These are phyloP conservation scores for Collichthys lucidus DNA, from an alignment of 2,113 vertebrate genomes.

Conservation along the genomic window DNA sequence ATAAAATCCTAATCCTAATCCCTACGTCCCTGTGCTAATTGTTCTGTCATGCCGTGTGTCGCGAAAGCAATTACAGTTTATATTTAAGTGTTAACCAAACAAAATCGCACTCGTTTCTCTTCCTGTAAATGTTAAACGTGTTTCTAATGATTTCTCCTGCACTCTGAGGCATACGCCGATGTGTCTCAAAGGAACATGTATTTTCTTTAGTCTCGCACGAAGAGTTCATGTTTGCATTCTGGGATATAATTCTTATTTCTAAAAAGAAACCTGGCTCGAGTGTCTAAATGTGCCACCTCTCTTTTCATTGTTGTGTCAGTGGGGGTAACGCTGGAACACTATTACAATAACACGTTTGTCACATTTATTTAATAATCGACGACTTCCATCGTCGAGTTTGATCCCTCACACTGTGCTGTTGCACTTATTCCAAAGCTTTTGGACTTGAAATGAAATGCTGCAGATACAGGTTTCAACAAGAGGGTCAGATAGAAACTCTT, in stretches of 20 bases:
- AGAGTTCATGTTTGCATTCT: too few species aligned
- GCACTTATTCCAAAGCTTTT: constrained; percentile 16
- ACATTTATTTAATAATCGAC: neutral
- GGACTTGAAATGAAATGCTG: constrained; percentile 21
- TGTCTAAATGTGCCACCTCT: too few species aligned
- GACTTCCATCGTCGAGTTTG: neutral
- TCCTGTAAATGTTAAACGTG: neutral
- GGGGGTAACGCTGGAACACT: neutral
- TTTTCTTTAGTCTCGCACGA: too few species aligned
- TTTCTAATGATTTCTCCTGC: neutral
- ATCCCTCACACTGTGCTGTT: neutral
- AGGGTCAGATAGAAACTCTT: constrained; percentile 23
- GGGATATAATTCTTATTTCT: neutral
- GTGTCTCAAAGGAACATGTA: too few species aligned
- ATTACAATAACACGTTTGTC: neutral
- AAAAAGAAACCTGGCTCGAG: neutral
- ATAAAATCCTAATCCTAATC: neutral
- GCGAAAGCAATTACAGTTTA: too few species aligned
- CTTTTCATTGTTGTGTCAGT: neutral
- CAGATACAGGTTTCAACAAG: constrained; percentile 8
- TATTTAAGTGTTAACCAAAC: too few species aligned
- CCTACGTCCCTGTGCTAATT: neutral
- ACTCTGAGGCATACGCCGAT: neutral
- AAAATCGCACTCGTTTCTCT: too few species aligned
- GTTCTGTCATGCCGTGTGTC: too few species aligned